Percentiles rank a stretch among this genome's conserved stretches.
phyloP scores from a whole-genome alignment of 2,888 invertebrate genomes.

The Ophonus ardosiacus region DNA sequence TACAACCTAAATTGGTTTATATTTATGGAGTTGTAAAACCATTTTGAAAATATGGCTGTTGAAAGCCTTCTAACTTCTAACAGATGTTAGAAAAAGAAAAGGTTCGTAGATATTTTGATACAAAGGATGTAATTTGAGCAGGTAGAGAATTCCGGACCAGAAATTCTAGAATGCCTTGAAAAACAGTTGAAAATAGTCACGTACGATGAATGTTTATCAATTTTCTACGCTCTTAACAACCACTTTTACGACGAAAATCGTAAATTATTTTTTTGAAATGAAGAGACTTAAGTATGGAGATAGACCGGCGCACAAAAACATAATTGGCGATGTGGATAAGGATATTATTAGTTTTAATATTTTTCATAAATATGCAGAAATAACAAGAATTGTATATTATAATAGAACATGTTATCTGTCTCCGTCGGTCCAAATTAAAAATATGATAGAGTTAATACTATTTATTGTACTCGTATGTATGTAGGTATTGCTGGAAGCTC shows the following conservation, averaged over 20 bases:
- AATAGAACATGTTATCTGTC: too few relatives aligned
- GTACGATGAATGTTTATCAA: constrained; percentile 14
- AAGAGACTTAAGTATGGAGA: not conserved
- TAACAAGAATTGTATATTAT: too few relatives aligned
- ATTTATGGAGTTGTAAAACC: too few relatives aligned
- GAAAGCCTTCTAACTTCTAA: not conserved
- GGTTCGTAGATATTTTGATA: not conserved
- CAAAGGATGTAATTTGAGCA: constrained; percentile 42
- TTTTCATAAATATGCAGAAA: not conserved
- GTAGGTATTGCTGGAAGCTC: too few relatives aligned
- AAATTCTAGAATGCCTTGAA: constrained; percentile 2
- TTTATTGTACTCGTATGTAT: too few relatives aligned
- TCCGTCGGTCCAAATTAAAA: too few relatives aligned
- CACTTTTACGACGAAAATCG: constrained; percentile 10
- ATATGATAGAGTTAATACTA: too few relatives aligned
- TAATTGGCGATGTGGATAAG: not conserved
- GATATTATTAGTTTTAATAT: not conserved
- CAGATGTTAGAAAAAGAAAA: constrained; percentile 8
- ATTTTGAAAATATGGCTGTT: not conserved
- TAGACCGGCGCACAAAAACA: not conserved
- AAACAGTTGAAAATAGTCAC: constrained; percentile 32
- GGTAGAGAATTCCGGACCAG: constrained; percentile 18
- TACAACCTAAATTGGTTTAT: too few relatives aligned
- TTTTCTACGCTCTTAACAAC: constrained; percentile 13
- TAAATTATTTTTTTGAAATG: constrained; percentile 14